phyloP scores from a whole-genome alignment of 2,797 vertebrate species.

The Buphagus erythrorhynchus region DNA sequence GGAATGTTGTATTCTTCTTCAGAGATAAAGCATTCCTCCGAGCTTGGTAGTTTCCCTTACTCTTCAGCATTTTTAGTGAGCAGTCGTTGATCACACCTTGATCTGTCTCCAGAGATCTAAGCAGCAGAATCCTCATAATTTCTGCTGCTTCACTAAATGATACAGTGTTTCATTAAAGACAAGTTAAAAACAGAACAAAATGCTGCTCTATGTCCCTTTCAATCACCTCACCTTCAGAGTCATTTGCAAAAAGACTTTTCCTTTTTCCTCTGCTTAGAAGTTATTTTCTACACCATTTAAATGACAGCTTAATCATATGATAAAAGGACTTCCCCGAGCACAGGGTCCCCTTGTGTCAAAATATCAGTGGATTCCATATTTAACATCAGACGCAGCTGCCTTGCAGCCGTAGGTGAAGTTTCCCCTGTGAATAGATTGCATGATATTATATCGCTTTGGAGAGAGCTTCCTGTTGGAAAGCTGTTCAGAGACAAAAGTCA shows the following conservation, averaged over 20 bases:
- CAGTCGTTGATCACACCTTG: neutral
- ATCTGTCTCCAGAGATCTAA: neutral
- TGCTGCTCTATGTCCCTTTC: neutral
- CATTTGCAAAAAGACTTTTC: neutral
- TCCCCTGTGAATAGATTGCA: neutral
- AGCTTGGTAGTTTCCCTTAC: neutral
- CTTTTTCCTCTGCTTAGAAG: neutral
- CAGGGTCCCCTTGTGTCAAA: conserved; percentile 17
- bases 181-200: conserved; percentile 25
- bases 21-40: neutral
- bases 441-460: neutral
- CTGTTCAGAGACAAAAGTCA: neutral
- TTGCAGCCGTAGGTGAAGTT: neutral
- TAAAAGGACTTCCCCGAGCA: conserved; percentile 14
- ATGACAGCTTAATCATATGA: conserved; percentile 18
- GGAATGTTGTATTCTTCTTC: neutral
- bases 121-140: neutral
- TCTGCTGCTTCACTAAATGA: neutral
- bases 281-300: conserved; percentile 7
- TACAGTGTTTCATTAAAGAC: neutral
- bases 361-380: neutral
- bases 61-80: conserved; percentile 1
- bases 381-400: neutral
- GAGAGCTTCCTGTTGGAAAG: neutral
- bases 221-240: neutral